A percentile compares a stretch with the other conserved stretches of the same genome.
Conservation (phyloP, 2,888 invertebrate genomes). For the Endotricha flammealis region DNA sequence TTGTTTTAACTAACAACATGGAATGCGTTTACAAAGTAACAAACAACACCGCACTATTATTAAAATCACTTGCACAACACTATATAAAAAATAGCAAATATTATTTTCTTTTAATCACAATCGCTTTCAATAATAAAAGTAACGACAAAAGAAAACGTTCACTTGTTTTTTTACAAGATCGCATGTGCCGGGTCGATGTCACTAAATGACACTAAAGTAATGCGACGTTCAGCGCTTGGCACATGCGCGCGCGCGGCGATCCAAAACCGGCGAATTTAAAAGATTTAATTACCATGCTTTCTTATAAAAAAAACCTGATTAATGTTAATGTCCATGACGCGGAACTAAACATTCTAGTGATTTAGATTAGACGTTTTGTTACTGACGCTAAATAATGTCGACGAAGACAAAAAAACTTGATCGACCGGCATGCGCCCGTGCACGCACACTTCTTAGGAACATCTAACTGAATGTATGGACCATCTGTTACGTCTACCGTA, state of each 20-base stretch:
- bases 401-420: constrained; percentile 31
- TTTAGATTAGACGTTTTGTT: too few species aligned
- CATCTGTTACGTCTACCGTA: constrained; percentile 47
- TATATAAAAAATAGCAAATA: too few species aligned
- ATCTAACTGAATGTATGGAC: constrained; percentile 25
- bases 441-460: constrained; percentile 30
- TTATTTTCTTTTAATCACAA: neutral
- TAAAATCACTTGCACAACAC: neutral
- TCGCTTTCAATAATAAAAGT: neutral
- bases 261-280: constrained; percentile 52
- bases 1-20: neutral
- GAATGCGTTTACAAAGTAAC: neutral
- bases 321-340: too few species aligned
- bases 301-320: too few species aligned
- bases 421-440: constrained; percentile 55
- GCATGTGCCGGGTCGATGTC: constrained; percentile 62
- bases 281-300: constrained; percentile 44
- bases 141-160: too few species aligned
- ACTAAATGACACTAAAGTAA: constrained; percentile 65
- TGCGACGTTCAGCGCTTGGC: constrained; percentile 61
- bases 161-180: constrained; percentile 24
- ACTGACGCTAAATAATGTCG: too few species aligned
- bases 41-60: neutral
- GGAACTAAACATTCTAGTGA: too few species aligned
- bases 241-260: constrained; percentile 52